Evolutionary conservation across 2,113 vertebrate species (phyloP).

Genomic region (Ageneiosus marmoratus): DNA sequence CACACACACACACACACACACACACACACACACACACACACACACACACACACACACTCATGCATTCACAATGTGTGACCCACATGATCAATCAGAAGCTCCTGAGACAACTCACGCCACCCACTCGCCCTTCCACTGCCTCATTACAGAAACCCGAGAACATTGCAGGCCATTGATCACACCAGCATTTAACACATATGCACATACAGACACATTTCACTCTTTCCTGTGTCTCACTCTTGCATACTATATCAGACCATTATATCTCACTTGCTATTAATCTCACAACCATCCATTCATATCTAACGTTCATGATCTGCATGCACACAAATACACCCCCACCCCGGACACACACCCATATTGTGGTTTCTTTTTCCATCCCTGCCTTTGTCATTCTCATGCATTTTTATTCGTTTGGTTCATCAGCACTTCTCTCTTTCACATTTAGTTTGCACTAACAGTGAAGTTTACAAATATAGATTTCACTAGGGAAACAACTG

Average conservation of each 20-base stretch:
- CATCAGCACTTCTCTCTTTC: neutral
- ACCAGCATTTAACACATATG: neutral
- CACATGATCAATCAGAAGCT: constrained; percentile 7
- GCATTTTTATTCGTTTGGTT: neutral
- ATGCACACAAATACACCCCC: neutral
- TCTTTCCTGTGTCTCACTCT: too few relatives aligned
- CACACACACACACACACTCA: neutral
- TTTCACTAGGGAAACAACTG: neutral
- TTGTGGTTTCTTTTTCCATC: neutral
- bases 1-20: neutral
- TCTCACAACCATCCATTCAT: neutral
- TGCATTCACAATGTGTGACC: neutral
- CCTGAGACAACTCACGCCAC: neutral
- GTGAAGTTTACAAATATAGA: neutral
- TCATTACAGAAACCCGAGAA: neutral
- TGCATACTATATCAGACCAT: constrained; percentile 16
- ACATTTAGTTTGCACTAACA: neutral
- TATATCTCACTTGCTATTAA: neutral
- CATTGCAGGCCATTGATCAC: neutral
- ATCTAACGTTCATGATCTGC: neutral
- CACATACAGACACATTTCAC: neutral
- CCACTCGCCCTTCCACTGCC: neutral
- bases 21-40: neutral
- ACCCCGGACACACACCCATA: neutral
- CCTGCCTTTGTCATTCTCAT: neutral